A percentile compares a stretch with the other conserved stretches of the same genome.
Evolutionary conservation across 2,888 invertebrate species (phyloP).

Genomic region (Polymixis flavicincta): DNA sequence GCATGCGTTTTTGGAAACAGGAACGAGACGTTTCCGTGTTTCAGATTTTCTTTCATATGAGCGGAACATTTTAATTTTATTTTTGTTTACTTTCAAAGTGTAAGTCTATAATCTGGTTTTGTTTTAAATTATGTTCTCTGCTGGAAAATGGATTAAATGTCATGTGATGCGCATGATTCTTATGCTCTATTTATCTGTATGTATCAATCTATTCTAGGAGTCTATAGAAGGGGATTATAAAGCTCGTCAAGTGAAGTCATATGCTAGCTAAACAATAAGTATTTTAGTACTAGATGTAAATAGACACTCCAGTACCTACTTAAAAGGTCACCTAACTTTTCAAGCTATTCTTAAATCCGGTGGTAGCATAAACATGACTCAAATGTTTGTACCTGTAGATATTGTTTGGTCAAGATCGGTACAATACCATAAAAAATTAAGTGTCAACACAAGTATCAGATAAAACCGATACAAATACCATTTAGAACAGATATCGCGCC

Average conservation of each 20-base stretch:
- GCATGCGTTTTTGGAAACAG: slow-evolving; percentile 84
- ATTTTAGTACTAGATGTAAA: slow-evolving; percentile 28
- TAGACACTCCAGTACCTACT: background rate
- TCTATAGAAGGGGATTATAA: slow-evolving; percentile 49
- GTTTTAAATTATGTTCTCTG: slow-evolving; percentile 31
- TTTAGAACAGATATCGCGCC: slow-evolving; percentile 51
- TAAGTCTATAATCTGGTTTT: slow-evolving; percentile 48
- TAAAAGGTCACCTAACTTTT: background rate
- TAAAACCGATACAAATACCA: slow-evolving; percentile 49
- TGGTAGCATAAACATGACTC: background rate
- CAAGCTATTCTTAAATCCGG: too few species aligned
- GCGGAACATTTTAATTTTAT: slow-evolving; percentile 67
- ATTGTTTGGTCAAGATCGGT: background rate
- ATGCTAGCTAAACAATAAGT: slow-evolving; percentile 29
- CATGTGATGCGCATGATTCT: slow-evolving; percentile 31
- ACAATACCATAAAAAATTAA: slow-evolving; percentile 17
- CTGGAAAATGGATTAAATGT: slow-evolving; percentile 41
- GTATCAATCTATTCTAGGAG: slow-evolving; percentile 53
- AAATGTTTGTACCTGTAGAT: slow-evolving; percentile 35
- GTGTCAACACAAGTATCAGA: slow-evolving; percentile 47
- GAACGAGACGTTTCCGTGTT: slow-evolving; percentile 84
- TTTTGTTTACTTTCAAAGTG: slow-evolving; percentile 61
- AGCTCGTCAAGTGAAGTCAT: slow-evolving; percentile 28
- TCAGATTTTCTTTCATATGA: slow-evolving; percentile 73
- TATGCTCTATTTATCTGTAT: slow-evolving; percentile 56